Conservation (phyloP, 2,113 vertebrate genomes). For the Indri indri region DNA sequence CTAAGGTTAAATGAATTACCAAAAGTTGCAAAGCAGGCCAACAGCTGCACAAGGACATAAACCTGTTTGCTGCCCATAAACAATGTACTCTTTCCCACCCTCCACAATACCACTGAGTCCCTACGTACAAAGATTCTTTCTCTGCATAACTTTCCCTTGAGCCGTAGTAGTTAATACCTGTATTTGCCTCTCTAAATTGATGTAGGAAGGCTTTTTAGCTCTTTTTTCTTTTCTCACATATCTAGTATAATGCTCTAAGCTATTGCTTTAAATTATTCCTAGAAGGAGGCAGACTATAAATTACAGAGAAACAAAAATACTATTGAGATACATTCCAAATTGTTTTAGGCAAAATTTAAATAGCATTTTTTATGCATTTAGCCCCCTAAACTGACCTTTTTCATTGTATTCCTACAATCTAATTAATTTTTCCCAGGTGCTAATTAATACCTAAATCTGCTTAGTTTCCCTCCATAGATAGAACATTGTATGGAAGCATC, state of each 20-base stretch:
- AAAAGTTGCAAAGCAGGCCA: not conserved
- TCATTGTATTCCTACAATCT: constrained; percentile 66
- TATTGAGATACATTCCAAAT: not conserved
- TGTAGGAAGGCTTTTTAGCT: not conserved
- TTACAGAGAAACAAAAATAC: constrained; percentile 12
- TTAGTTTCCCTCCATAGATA: constrained; percentile 39
- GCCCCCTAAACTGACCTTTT: constrained; percentile 68
- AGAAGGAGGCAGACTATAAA: constrained; percentile 17
- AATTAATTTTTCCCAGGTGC: constrained; percentile 75
- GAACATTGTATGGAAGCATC: constrained; percentile 50
- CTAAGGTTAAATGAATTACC: not conserved
- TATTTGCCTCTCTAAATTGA: not conserved
- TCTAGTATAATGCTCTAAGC: constrained; percentile 4
- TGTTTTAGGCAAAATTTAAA: not conserved
- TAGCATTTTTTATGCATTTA: constrained; percentile 51
- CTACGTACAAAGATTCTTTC: not conserved
- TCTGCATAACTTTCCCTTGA: not conserved
- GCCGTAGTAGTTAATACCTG: not conserved
- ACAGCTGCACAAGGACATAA: not conserved
- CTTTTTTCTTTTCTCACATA: not conserved
- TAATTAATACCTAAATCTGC: constrained; percentile 74
- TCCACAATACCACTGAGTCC: not conserved
- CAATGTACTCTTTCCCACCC: not conserved
- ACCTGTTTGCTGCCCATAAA: not conserved
- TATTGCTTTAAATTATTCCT: not conserved